These are phyloP conservation scores for Myotis lucifugus DNA, from an alignment of 2,113 vertebrate species.

Conservation along the genomic window DNA sequence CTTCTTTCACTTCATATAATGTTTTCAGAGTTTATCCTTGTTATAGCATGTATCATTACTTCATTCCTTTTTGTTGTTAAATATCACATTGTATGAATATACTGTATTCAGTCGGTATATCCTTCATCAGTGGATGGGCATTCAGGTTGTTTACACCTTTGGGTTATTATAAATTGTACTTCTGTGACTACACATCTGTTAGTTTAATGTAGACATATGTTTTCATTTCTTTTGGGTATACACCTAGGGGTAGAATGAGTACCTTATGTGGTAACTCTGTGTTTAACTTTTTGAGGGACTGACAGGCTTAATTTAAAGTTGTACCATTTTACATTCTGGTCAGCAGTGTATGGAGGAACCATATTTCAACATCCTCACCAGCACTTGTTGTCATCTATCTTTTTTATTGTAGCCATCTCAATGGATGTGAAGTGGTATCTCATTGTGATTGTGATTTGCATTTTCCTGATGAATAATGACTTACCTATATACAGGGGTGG, in stretches of 20 bases:
- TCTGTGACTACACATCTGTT: neutral
- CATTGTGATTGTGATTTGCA: neutral
- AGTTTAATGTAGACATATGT: neutral
- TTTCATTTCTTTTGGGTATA: neutral
- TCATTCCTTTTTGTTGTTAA: neutral
- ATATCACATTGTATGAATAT: neutral
- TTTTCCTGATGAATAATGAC: neutral
- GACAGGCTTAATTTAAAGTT: neutral
- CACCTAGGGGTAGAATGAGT: neutral
- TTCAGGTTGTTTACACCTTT: neutral
- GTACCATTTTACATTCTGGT: neutral
- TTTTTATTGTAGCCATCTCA: neutral
- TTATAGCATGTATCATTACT: neutral
- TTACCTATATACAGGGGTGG: neutral
- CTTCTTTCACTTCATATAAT: constrained; percentile 10
- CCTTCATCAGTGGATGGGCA: neutral
- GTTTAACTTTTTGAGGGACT: neutral
- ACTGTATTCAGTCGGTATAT: neutral
- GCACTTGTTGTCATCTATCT: neutral
- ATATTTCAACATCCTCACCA: neutral
- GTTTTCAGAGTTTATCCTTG: neutral
- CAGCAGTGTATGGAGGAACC: neutral
- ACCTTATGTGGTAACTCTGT: neutral
- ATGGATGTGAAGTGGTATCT: neutral
- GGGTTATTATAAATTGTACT: neutral